Conservation (phyloP, 2,113 vertebrate species). For the Turdus rufiventris region DNA sequence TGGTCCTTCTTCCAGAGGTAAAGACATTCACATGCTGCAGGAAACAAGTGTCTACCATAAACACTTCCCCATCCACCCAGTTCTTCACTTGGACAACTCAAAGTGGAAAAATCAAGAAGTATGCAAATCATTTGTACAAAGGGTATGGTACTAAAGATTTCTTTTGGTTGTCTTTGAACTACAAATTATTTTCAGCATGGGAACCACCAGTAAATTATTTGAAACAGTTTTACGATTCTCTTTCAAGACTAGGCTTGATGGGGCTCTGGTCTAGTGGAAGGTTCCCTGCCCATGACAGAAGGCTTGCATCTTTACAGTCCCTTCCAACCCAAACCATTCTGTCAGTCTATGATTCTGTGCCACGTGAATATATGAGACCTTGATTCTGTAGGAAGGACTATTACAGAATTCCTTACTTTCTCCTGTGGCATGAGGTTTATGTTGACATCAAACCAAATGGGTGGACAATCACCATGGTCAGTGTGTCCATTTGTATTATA, state of each 20-base stretch:
- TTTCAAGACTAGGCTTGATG: background rate
- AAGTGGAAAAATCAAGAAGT: background rate
- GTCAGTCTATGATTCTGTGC: background rate
- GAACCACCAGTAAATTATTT: background rate
- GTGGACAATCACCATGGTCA: background rate
- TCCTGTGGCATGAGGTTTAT: background rate
- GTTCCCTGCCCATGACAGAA: background rate
- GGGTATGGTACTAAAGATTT: background rate
- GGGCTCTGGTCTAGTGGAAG: background rate
- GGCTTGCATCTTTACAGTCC: background rate
- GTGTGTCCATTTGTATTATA: background rate
- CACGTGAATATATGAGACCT: background rate
- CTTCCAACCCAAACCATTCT: background rate
- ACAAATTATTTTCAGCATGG: background rate
- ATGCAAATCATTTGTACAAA: background rate
- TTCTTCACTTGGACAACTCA: background rate
- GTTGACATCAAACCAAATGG: background rate
- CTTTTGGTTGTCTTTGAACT: background rate
- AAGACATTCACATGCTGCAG: background rate
- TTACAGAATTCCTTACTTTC: background rate
- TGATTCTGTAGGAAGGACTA: background rate
- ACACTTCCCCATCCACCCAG: background rate
- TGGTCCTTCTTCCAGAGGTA: background rate
- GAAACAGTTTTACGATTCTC: background rate
- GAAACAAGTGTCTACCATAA: background rate